Conservation (phyloP, 2,888 invertebrate genomes). For the Macroteleia sp. region DNA sequence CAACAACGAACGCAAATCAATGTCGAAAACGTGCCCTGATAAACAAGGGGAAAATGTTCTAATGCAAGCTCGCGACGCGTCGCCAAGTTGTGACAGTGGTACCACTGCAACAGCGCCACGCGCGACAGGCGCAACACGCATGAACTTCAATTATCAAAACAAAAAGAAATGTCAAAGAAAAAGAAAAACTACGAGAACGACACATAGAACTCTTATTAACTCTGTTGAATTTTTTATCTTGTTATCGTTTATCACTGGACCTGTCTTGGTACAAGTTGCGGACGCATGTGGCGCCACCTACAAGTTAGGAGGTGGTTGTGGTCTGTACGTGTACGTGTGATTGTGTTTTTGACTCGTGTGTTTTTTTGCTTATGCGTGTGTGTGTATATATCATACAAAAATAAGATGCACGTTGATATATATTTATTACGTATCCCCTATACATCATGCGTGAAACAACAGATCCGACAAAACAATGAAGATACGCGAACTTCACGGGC, state of each 20-base stretch:
- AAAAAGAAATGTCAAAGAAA: conserved; percentile 15
- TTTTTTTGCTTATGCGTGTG: conserved; percentile 13
- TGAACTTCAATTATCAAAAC: conserved; percentile 16
- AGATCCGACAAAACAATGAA: conserved; percentile 57
- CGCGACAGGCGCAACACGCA: conserved; percentile 43
- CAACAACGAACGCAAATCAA: conserved; percentile 35
- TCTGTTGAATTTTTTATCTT: conserved; percentile 4
- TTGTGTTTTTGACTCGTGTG: conserved; percentile 29
- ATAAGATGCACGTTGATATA: conserved; percentile 61
- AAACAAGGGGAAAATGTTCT: conserved; percentile 45
- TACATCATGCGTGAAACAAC: conserved; percentile 55
- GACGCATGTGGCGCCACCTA: conserved; percentile 25
- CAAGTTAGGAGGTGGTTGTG: conserved; percentile 14
- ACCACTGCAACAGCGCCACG: conserved; percentile 28
- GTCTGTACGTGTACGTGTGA: conserved; percentile 30
- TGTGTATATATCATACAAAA: conserved; percentile 56
- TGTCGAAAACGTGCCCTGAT: conserved; percentile 13
- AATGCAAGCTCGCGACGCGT: conserved; percentile 40
- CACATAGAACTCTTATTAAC: conserved; percentile 6
- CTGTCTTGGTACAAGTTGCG: conserved; percentile 24
- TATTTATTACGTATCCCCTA: conserved; percentile 42
- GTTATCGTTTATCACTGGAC: conserved; percentile 24
- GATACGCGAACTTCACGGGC: conserved; percentile 61
- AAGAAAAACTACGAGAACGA: conserved; percentile 3
- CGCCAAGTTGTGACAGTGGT: conserved; percentile 17